Evolutionary conservation across 2,113 vertebrate genomes (phyloP).

Genomic region (Xiphophorus maculatus): DNA sequence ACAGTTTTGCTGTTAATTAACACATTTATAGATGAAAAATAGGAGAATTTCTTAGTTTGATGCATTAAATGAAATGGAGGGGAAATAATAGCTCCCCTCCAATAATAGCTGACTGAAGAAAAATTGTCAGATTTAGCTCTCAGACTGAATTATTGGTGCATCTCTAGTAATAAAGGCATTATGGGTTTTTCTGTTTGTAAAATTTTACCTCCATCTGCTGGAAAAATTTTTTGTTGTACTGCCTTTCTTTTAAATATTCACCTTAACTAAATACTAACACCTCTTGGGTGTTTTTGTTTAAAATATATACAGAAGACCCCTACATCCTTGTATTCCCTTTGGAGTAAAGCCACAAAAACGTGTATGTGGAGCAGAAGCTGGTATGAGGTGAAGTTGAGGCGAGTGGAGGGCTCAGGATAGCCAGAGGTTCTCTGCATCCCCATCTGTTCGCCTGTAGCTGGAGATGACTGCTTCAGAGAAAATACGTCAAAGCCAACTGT

Average conservation of each 20-base stretch:
- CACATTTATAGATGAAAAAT: neutral
- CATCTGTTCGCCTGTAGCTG: slow-evolving; percentile 66
- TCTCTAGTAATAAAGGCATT: too few species aligned
- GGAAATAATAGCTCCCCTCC: too few species aligned
- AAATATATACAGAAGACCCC: slow-evolving; percentile 4
- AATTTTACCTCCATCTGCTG: neutral
- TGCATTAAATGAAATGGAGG: too few species aligned
- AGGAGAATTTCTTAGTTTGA: neutral
- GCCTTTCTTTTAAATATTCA: too few species aligned
- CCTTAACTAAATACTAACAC: too few species aligned
- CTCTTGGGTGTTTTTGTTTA: neutral
- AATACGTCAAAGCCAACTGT: slow-evolving; percentile 34
- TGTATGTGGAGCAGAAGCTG: slow-evolving; percentile 25
- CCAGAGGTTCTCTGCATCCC: slow-evolving; percentile 71
- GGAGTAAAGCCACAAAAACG: slow-evolving; percentile 14
- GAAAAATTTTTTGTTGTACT: too few species aligned
- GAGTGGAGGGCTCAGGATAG: slow-evolving; percentile 18
- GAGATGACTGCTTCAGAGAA: slow-evolving; percentile 42
- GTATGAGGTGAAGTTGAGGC: slow-evolving; percentile 7
- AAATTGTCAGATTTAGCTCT: too few species aligned
- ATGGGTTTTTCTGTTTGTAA: too few species aligned
- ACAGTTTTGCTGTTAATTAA: neutral
- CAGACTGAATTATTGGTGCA: too few species aligned
- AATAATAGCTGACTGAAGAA: too few species aligned
- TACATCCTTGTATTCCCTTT: neutral